Conservation (phyloP, 2,797 vertebrate species). For the Oreochromis mossambicus region DNA sequence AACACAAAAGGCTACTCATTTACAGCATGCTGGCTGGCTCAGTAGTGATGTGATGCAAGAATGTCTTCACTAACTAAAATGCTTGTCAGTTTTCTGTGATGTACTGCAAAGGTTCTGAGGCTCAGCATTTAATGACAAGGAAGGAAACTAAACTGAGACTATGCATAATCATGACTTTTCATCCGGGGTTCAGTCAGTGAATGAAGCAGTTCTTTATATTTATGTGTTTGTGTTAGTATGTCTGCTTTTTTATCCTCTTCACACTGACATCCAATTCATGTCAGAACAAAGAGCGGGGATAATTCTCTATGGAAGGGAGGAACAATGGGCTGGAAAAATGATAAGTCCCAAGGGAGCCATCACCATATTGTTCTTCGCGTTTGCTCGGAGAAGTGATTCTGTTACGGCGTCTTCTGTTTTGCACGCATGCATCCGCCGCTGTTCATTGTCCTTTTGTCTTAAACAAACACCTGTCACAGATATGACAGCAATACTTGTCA, state of each 20-base stretch:
- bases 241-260: constrained; percentile 4
- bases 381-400: constrained; percentile 31
- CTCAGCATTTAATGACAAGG: constrained; percentile 31
- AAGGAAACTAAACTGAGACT: constrained; percentile 8
- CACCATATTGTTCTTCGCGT: constrained; percentile 32
- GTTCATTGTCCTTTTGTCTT: constrained; percentile 49
- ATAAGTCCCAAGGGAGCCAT: constrained; percentile 37
- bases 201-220: constrained; percentile 13
- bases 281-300: constrained; percentile 30
- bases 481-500: constrained; percentile 52
- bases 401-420: constrained; percentile 16
- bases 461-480: constrained; percentile 57
- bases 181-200: not conserved
- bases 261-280: constrained; percentile 36
- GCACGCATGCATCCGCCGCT: constrained; percentile 17
- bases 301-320: constrained; percentile 36
- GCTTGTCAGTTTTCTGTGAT: constrained; percentile 19
- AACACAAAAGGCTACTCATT: constrained; percentile 51
- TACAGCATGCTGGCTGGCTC: constrained; percentile 7
- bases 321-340: constrained; percentile 44
- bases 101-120: not conserved
- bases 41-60: constrained; percentile 15
- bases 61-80: constrained; percentile 20
- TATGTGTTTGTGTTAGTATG: not conserved
- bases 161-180: constrained; percentile 14